Conservation (phyloP, 2,113 vertebrate genomes). For the Hemiprocne comata region DNA sequence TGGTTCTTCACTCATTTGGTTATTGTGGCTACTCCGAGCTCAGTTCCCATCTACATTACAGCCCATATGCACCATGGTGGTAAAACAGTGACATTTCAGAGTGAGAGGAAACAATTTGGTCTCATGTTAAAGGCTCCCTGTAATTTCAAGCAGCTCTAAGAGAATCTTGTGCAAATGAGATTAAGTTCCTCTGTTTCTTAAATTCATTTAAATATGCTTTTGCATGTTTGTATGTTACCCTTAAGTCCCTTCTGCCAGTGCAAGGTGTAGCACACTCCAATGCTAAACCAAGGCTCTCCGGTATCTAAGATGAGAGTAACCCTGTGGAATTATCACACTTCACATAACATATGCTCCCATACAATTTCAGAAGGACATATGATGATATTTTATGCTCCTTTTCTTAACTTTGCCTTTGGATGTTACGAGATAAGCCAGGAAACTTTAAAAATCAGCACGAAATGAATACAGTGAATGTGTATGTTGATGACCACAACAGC, state of each 20-base stretch:
- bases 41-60: not conserved
- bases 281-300: not conserved
- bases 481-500: not conserved
- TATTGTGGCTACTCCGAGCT: not conserved
- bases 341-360: not conserved
- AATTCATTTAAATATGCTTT: not conserved
- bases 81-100: not conserved
- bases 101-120: not conserved
- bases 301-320: not conserved
- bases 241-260: not conserved
- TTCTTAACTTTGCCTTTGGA: not conserved
- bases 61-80: fast-evolving
- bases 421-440: not conserved
- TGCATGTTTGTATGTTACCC: not conserved
- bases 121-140: not conserved
- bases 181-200: not conserved
- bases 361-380: fast-evolving
- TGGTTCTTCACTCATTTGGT: not conserved
- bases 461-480: not conserved
- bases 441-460: not conserved
- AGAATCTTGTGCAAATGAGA: not conserved
- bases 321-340: not conserved
- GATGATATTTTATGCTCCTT: not conserved
- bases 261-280: not conserved
- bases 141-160: not conserved